Percentiles rank a stretch among this genome's conserved stretches.
Evolutionary conservation across 1,140 invertebrate genomes (phyloP).

Genomic region (Listronotus bonariensis): DNA sequence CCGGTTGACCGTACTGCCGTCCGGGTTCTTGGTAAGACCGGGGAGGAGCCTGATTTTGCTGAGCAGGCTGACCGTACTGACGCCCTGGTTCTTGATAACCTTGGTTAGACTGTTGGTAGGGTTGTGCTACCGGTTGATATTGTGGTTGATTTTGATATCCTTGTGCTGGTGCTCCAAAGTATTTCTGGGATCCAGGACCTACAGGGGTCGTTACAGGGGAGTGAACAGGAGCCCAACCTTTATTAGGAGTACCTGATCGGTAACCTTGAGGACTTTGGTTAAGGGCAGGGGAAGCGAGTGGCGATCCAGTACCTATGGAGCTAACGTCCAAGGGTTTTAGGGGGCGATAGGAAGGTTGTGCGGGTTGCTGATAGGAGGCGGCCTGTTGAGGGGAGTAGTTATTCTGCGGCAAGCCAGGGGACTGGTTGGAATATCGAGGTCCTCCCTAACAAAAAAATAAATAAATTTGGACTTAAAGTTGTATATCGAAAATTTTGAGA

Average conservation of each 20-base stretch:
- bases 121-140: slow-evolving; percentile 34
- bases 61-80: slow-evolving; percentile 51
- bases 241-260: slow-evolving; percentile 44
- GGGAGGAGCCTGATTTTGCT: slow-evolving; percentile 14
- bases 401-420: slow-evolving; percentile 45
- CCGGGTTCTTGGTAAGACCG: slow-evolving; percentile 38
- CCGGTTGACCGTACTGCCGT: slow-evolving; percentile 26
- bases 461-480: background rate
- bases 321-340: slow-evolving; percentile 45
- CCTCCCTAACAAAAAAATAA: slow-evolving; percentile 46
- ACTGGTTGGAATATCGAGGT: slow-evolving; percentile 43
- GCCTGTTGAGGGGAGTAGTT: slow-evolving; percentile 35
- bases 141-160: slow-evolving; percentile 51
- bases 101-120: slow-evolving; percentile 28
- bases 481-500: too few species aligned
- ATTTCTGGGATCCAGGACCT: slow-evolving; percentile 40
- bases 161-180: slow-evolving; percentile 38
- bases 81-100: slow-evolving; percentile 40
- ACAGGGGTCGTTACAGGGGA: slow-evolving; percentile 39
- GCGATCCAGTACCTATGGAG: slow-evolving; percentile 39
- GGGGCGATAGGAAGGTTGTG: slow-evolving; percentile 43
- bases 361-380: slow-evolving; percentile 39
- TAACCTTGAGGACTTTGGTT: slow-evolving; percentile 45
- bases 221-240: slow-evolving; percentile 52
- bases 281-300: slow-evolving; percentile 43